A percentile compares a stretch with the other conserved stretches of the same genome.
Evolutionary conservation across 2,888 invertebrate species (phyloP).

Genomic region (Barypeithes pellucidus): DNA sequence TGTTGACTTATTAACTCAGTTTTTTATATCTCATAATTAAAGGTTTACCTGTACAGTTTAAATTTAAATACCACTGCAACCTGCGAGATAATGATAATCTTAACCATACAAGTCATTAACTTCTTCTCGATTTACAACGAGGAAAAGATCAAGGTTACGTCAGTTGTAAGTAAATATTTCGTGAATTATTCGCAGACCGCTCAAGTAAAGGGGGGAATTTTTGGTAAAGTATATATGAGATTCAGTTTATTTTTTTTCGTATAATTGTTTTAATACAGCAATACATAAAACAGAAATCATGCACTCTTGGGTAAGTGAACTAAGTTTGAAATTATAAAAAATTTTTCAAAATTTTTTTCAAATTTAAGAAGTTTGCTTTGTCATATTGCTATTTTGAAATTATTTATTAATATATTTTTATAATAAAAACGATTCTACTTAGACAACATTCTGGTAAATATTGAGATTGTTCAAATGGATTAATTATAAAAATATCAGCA

Average conservation of each 20-base stretch:
- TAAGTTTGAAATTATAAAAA: background rate
- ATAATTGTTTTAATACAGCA: background rate
- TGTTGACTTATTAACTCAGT: too few species aligned
- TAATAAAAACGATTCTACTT: too few species aligned
- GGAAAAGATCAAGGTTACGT: constrained; percentile 18
- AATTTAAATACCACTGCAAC: background rate
- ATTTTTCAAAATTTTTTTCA: background rate
- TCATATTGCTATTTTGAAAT: too few species aligned
- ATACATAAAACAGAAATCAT: background rate
- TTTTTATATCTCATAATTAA: too few species aligned
- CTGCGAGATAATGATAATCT: background rate
- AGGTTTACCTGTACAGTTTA: background rate
- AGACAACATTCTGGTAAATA: too few species aligned
- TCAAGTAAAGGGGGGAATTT: background rate
- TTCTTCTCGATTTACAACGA: constrained; percentile 12
- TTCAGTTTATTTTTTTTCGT: background rate
- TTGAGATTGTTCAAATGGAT: too few species aligned
- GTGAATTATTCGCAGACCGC: background rate
- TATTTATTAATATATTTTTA: too few species aligned
- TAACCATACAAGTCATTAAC: constrained; percentile 1
- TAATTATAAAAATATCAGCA: too few species aligned
- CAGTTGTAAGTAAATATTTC: constrained; percentile 17
- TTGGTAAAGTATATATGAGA: constrained; percentile 6
- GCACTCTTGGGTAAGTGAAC: constrained; percentile 1
- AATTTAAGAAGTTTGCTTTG: too few species aligned